Evolutionary conservation across 2,888 invertebrate genomes (phyloP).

Genomic region (Eilema depressum): DNA sequence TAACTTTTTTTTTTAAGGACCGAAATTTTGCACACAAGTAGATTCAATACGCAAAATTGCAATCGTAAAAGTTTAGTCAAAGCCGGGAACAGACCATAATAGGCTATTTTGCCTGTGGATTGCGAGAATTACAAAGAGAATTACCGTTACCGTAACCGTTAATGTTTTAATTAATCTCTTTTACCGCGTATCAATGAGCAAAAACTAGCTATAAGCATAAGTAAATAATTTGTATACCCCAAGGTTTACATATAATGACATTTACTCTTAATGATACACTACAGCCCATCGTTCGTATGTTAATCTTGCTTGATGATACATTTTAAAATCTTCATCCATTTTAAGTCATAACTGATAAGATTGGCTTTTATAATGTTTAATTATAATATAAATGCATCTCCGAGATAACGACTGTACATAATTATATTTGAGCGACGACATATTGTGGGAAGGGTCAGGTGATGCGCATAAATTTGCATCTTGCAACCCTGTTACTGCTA

Average conservation of each 20-base stretch:
- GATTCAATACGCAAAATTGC: no score
- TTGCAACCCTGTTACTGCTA: constrained; percentile 65
- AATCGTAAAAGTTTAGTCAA: not conserved
- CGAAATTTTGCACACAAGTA: no score
- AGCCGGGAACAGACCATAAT: not conserved
- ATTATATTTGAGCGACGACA: constrained; percentile 28
- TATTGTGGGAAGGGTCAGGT: constrained; percentile 63
- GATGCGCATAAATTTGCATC: constrained; percentile 69
- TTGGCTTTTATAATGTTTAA: no score
- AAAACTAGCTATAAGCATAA: not conserved
- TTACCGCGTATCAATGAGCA: not conserved
- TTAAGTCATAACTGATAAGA: not conserved
- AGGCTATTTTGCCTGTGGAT: not conserved
- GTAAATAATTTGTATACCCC: not conserved
- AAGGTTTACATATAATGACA: not conserved
- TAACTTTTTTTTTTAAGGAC: no score
- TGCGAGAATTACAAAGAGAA: no score
- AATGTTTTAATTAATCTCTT: not conserved
- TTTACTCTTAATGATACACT: not conserved
- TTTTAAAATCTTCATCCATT: constrained; percentile 4
- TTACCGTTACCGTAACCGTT: not conserved
- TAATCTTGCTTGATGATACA: not conserved
- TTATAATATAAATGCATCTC: constrained; percentile 9
- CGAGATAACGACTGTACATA: constrained; percentile 9
- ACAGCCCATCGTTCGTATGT: not conserved